A percentile compares a stretch with the other conserved stretches of the same genome.
These are phyloP conservation scores for Apis florea DNA, from an alignment of 1,140 invertebrate species.

Conservation along the genomic window DNA sequence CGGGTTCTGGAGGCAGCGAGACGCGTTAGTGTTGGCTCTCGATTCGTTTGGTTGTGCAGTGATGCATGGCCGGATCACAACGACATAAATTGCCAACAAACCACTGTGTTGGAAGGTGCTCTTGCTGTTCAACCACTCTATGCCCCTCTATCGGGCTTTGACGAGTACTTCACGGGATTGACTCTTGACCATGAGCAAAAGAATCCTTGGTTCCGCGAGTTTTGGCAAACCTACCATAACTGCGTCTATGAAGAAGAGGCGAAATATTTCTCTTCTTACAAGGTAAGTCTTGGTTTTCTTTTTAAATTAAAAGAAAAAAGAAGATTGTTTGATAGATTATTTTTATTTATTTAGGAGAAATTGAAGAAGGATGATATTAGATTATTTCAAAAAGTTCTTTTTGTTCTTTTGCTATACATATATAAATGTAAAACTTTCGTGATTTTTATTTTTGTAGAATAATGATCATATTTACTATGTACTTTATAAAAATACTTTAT, in stretches of 20 bases:
- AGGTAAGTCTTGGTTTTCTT: neutral
- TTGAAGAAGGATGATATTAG: too few relatives aligned
- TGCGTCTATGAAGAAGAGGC: slow-evolving; percentile 64
- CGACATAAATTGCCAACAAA: slow-evolving; percentile 46
- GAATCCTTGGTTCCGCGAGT: slow-evolving; percentile 85
- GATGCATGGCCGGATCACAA: slow-evolving; percentile 80
- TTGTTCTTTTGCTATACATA: too few relatives aligned
- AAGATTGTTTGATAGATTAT: too few relatives aligned
- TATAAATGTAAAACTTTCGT: too few relatives aligned
- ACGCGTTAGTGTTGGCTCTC: slow-evolving; percentile 66
- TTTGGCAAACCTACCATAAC: slow-evolving; percentile 83
- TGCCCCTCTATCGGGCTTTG: slow-evolving; percentile 78
- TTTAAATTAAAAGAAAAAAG: neutral
- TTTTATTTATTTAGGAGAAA: too few relatives aligned
- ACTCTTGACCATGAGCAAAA: slow-evolving; percentile 67
- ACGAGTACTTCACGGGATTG: slow-evolving; percentile 80
- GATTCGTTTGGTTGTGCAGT: slow-evolving; percentile 82
- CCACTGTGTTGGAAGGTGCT: slow-evolving; percentile 80
- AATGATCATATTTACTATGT: too few relatives aligned
- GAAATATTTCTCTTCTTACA: neutral
- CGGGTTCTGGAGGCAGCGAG: slow-evolving; percentile 79
- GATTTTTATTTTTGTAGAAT: too few relatives aligned
- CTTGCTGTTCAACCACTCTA: slow-evolving; percentile 82
- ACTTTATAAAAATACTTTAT: too few relatives aligned
- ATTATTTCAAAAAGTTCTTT: too few relatives aligned